Evolutionary conservation across 2,113 vertebrate genomes (phyloP), one percentile per base, ranked within the genome.

Genomic region (Prochilodus magdalenae): DNA sequence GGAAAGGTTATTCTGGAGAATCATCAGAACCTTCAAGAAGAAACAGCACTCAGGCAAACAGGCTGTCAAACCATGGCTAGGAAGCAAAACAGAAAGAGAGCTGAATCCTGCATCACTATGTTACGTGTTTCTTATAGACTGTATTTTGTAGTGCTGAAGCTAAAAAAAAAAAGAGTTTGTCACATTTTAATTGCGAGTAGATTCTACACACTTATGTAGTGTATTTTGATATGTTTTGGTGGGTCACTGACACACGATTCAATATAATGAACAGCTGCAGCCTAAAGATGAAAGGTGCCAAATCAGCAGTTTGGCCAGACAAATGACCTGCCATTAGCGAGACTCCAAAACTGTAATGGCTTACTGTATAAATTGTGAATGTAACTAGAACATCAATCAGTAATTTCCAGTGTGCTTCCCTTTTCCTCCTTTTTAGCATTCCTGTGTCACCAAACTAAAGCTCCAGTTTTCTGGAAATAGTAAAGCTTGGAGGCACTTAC

Each of bases 241-340:
- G 22, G 4, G 53, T 55, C 3, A 55, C 22, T 55, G 20, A 55
- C 49, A 51, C 49, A 51, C 16, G 15, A n/a, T 59, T 59, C 57
- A 59, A n/a, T 22, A 59, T 59, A 59, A 59, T 59, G 60, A 27
- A 27, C 60, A 63, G 13, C 60, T 26, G 60, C n/a, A 27, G 26
- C 4, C 4, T 12, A 65, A 33, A 1, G 15, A 30, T 7, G 5
- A 65, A 65, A 33, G 29, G 26, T 15, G 26, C 24, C 8, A 27
- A 63, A 63, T 63, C n/a, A 27, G 24, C n/a, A 63, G 29, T 63
- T 60, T 60, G 24, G 14, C 26, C 60, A 24, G 60, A 63, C 8
- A 63, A 63, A 63, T 63, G 26, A 63, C 24, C n/a, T 63, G 60
- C n/a, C n/a, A 63, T 63, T 63, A 12, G 60, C 26, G 14, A 63